These are phyloP conservation scores for Myiagra hebetior DNA, from an alignment of 2,113 vertebrate species.

Conservation along the genomic window DNA sequence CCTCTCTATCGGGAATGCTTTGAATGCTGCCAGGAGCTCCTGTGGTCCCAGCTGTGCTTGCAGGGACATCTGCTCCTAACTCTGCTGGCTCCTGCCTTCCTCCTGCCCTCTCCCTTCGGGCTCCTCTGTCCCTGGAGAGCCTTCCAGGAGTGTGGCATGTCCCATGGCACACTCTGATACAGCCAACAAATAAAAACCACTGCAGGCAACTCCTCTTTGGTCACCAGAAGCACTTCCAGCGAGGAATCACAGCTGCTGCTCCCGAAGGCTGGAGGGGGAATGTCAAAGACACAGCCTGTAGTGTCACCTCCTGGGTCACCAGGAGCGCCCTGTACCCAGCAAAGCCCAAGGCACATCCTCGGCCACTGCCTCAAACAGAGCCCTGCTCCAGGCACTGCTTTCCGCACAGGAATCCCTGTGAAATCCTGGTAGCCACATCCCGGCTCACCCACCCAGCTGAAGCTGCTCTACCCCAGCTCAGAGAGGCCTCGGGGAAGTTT, in stretches of 20 bases:
- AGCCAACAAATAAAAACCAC: neutral
- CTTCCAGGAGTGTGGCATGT: neutral
- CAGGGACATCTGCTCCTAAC: neutral
- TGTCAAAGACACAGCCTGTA: neutral
- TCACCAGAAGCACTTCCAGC: neutral
- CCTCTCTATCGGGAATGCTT: neutral
- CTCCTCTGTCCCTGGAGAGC: neutral
- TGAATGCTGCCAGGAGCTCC: neutral
- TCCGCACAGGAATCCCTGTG: neutral
- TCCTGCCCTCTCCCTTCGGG: neutral
- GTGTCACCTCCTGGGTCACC: neutral
- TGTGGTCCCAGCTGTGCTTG: neutral
- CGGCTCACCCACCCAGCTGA: fast-evolving
- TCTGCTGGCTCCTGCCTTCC: neutral
- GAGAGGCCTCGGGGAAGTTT: fast-evolving
- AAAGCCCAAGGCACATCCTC: fast-evolving
- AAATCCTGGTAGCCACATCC: fast-evolving
- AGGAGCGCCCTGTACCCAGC: neutral
- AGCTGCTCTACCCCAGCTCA: neutral
- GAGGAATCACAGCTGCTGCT: neutral
- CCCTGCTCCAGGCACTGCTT: neutral
- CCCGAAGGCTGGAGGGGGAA: neutral
- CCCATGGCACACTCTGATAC: neutral
- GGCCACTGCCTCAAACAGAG: neutral
- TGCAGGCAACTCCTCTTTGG: neutral